Evolutionary conservation across 2,113 vertebrate genomes (phyloP).

Genomic region (Phoenicopterus ruber): DNA sequence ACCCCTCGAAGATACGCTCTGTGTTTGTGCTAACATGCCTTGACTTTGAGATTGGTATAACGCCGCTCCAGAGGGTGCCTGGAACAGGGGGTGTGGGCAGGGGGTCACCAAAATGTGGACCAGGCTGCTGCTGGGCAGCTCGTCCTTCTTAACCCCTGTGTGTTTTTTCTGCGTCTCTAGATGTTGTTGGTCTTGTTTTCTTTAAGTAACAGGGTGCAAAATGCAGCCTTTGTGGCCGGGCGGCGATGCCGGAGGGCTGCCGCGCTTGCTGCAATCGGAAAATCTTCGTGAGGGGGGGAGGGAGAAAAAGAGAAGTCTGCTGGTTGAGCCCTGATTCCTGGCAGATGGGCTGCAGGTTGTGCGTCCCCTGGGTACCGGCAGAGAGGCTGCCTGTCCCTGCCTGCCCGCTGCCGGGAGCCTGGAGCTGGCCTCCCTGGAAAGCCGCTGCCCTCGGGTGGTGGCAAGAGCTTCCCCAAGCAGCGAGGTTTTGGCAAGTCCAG

Average conservation of each 20-base stretch:
- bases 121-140: background rate
- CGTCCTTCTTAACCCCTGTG: background rate
- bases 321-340: background rate
- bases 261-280: rapidly evolving
- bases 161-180: background rate
- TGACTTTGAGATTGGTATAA: background rate
- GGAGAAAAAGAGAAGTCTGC: background rate
- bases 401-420: background rate
- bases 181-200: background rate
- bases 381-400: background rate
- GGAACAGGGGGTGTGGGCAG: background rate
- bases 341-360: background rate
- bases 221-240: background rate
- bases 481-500: background rate
- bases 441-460: background rate
- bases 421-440: background rate
- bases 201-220: background rate
- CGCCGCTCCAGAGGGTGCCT: background rate
- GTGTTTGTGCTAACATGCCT: background rate
- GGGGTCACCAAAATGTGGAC: background rate
- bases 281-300: background rate
- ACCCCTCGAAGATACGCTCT: rapidly evolving
- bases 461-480: background rate
- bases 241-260: background rate
- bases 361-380: rapidly evolving